Evolutionary conservation across 2,113 vertebrate genomes (phyloP), one percentile per base, ranked within the genome.

Genomic region (Psephotus haematonotus): DNA sequence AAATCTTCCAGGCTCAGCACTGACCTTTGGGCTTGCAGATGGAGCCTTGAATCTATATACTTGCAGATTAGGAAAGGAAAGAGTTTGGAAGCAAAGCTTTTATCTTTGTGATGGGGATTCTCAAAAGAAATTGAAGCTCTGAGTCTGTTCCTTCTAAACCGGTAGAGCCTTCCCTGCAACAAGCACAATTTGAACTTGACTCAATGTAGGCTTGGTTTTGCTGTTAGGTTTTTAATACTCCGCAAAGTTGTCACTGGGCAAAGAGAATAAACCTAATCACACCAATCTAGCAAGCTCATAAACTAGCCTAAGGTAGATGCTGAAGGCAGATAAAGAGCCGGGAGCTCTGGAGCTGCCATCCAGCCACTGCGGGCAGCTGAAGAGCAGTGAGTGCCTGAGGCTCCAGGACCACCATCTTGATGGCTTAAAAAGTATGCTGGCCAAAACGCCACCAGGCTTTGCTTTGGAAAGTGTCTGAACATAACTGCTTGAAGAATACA

Each of bases 371-470:
- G 24, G 39, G 53, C 23, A 49, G 39, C 55, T 39, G 39, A 64
- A 50, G 24, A 43, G 20, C 37, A 79, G 10, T 1, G 3, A 62
- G 29, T 17, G 20, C 35, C 3, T 1, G 47, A 1, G 2, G 50
- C 23, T 47, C 57, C 78, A 82, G 43, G 27, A 33, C 22, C 16
- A 28, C 3, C 1, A 50, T 39, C 29, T 35, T 0, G 0, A 35
- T 43, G 39, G 8, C 13, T 60, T 49, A 6, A 29, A 59, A 23
- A 50, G 8, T 29, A 28, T 22, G 28, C 22, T 49, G 23, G 18
- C 49, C 59, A 65, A n/a, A 65, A 76, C 6, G 1, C 11, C 59
- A 53, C 41, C 35, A 62, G 49, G 24, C 43, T 52, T 53, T 77
- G 35, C 28, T 82, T 15, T 3, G 46, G 27, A 23, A 79, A 80